Evolutionary conservation across 1,140 invertebrate species (phyloP).

Genomic region (Cydia amplana): DNA sequence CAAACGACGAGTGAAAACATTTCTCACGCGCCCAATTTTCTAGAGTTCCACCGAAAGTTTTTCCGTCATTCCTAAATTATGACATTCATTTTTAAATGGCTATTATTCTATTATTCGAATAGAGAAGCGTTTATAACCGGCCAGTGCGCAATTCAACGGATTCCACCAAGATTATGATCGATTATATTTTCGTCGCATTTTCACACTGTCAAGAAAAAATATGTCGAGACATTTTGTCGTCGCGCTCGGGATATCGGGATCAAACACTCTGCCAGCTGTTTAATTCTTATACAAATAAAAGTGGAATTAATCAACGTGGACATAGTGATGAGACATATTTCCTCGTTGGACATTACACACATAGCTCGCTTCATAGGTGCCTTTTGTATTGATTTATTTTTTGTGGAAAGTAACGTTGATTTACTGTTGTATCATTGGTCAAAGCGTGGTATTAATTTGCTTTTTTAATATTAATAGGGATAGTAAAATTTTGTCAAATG

Average conservation of each 20-base stretch:
- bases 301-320: constrained; percentile 69
- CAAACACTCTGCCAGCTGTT: constrained; percentile 67
- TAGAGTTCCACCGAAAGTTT: not conserved
- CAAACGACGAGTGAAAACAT: not conserved
- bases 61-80: not conserved
- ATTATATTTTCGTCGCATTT: constrained; percentile 69
- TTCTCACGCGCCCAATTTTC: not conserved
- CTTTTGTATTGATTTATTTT: constrained; percentile 22
- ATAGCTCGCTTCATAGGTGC: constrained; percentile 21
- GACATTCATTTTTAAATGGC: constrained; percentile 34
- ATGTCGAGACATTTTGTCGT: constrained; percentile 61
- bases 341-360: constrained; percentile 16
- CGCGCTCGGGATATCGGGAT: constrained; percentile 67
- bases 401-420: constrained; percentile 19
- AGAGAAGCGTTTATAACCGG: constrained; percentile 35
- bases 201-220: constrained; percentile 60
- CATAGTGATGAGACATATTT: constrained; percentile 50
- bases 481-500: constrained; percentile 12
- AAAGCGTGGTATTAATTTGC: constrained; percentile 23
- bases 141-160: constrained; percentile 55
- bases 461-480: constrained; percentile 19
- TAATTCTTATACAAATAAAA: constrained; percentile 74
- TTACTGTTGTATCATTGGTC: constrained; percentile 24
- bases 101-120: constrained; percentile 48
- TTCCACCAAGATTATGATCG: constrained; percentile 71